These are phyloP conservation scores for Rhabdornis inornatus DNA, from an alignment of 2,113 vertebrate species.

Conservation along the genomic window DNA sequence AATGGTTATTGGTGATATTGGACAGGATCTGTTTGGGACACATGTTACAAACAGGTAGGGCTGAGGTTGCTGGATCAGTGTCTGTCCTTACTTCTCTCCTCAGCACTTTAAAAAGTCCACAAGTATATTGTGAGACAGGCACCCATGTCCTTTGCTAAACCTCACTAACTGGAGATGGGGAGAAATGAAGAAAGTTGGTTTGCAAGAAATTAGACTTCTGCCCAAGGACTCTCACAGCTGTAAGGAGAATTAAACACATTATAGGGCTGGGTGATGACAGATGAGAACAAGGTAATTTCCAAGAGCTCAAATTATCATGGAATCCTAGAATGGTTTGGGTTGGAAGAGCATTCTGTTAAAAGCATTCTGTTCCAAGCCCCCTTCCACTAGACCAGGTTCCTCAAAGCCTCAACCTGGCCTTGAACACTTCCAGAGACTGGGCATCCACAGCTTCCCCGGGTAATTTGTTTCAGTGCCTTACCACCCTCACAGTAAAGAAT, in stretches of 20 bases:
- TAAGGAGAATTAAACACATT: not conserved
- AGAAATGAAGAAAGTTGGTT: not conserved
- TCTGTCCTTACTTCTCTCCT: not conserved
- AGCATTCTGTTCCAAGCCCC: not conserved
- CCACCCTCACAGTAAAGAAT: not conserved
- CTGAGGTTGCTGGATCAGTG: not conserved
- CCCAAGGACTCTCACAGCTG: not conserved
- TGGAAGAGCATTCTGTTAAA: not conserved
- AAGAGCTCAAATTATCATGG: not conserved
- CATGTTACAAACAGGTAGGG: fast-evolving
- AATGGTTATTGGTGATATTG: not conserved
- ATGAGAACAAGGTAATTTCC: not conserved
- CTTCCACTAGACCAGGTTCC: not conserved
- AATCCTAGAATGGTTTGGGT: not conserved
- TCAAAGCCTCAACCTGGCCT: not conserved
- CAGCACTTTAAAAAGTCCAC: not conserved
- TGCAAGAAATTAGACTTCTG: not conserved
- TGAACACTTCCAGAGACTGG: not conserved
- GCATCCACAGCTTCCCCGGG: not conserved
- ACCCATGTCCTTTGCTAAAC: not conserved
- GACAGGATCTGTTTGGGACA: fast-evolving
- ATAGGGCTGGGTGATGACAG: not conserved
- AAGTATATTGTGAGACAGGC: not conserved
- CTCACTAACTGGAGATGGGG: not conserved
- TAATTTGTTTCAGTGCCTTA: not conserved